Evolutionary conservation across 2,797 vertebrate genomes (phyloP).

Genomic region (Otolemur crassicaudatus): DNA sequence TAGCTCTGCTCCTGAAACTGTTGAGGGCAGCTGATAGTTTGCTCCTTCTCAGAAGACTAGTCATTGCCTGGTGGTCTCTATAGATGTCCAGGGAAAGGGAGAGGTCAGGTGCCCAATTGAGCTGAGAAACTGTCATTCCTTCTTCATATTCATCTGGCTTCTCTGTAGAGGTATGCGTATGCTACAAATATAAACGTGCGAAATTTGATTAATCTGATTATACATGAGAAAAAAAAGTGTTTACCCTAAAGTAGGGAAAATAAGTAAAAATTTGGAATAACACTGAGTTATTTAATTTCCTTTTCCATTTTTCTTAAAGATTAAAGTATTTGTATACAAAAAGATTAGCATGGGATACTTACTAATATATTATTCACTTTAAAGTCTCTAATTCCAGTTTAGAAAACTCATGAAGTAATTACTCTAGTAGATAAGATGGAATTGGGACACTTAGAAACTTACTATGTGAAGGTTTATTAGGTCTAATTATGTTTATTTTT

Average conservation of each 20-base stretch:
- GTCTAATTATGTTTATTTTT: conserved; percentile 46
- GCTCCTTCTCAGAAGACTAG: not conserved
- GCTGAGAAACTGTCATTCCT: not conserved
- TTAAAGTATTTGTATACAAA: not conserved
- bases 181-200: not conserved
- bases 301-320: not conserved
- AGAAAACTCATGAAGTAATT: conserved; percentile 10
- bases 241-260: not conserved
- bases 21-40: not conserved
- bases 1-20: not conserved
- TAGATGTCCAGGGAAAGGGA: not conserved
- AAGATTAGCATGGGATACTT: not conserved
- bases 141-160: not conserved
- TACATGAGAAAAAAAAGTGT: not conserved
- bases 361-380: not conserved
- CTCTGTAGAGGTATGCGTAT: not conserved
- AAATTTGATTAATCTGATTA: not conserved
- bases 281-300: not conserved
- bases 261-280: not conserved
- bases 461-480: not conserved
- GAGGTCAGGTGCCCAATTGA: not conserved
- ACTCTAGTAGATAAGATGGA: not conserved
- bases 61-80: not conserved
- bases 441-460: conserved; percentile 11
- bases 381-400: not conserved